Percentiles rank a stretch among this genome's conserved stretches.
Conservation (phyloP, 2,888 invertebrate genomes). For the Prosapia bicincta region DNA sequence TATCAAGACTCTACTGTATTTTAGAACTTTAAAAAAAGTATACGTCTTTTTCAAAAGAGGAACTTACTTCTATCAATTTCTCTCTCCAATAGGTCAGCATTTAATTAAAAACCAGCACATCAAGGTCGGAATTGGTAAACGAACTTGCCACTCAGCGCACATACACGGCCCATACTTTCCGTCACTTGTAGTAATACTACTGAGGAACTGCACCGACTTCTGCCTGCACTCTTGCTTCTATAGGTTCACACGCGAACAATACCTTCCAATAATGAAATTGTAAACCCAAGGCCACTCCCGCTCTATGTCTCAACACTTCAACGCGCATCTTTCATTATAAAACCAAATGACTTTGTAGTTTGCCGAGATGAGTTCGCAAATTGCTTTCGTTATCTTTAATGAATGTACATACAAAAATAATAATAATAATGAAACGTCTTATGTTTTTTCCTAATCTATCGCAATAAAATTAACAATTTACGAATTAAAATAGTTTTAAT, state of each 20-base stretch:
- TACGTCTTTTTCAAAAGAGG: no score
- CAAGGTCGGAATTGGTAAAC: background rate
- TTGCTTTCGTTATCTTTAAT: background rate
- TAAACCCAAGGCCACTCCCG: background rate
- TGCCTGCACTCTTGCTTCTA: background rate
- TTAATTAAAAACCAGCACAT: background rate
- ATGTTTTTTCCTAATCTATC: no score
- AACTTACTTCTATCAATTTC: background rate
- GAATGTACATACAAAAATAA: no score
- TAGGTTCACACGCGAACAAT: background rate
- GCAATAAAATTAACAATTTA: no score
- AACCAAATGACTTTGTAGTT: background rate
- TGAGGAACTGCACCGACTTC: background rate
- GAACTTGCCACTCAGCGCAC: background rate
- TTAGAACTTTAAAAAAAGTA: no score
- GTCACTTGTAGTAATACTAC: no score
- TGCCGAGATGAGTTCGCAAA: background rate
- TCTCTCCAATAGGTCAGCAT: background rate
- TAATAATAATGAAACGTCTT: no score
- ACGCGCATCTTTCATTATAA: background rate
- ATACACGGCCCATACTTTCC: no score
- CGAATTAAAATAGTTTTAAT: no score
- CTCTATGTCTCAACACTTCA: background rate
- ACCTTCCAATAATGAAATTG: background rate
- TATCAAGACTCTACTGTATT: no score